Evolutionary conservation across 2,113 vertebrate species (phyloP).

Genomic region (Bolborhynchus lineola): DNA sequence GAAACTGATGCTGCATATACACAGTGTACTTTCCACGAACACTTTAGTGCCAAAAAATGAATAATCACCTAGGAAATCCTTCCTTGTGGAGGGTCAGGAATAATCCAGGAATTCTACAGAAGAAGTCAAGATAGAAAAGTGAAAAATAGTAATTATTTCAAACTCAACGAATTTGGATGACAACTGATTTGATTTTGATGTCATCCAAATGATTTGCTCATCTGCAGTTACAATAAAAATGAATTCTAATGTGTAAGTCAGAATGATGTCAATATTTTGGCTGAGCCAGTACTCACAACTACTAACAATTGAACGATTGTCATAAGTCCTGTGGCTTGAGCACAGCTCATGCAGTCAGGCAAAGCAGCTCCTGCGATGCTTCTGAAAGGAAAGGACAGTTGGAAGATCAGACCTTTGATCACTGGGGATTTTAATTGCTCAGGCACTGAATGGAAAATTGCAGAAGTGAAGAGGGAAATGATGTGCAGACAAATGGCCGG

Average conservation of each 20-base stretch:
- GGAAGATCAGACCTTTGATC: slow-evolving; percentile 51
- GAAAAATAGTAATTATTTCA: background rate
- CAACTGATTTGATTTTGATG: slow-evolving; percentile 16
- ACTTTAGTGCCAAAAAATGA: background rate
- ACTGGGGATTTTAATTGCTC: slow-evolving; percentile 55
- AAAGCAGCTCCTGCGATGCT: background rate
- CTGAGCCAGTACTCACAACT: background rate
- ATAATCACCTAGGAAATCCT: slow-evolving; percentile 4
- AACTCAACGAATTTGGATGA: background rate
- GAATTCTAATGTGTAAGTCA: slow-evolving; percentile 7
- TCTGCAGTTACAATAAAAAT: slow-evolving; percentile 15
- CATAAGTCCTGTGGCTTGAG: background rate
- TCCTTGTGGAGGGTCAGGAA: background rate
- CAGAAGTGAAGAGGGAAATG: slow-evolving; percentile 52
- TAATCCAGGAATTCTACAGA: background rate
- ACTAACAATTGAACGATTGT: slow-evolving; percentile 43
- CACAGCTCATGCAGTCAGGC: background rate
- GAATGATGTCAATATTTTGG: slow-evolving; percentile 59
- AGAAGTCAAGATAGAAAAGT: background rate
- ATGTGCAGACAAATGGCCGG: slow-evolving; percentile 38
- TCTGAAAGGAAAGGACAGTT: slow-evolving; percentile 49
- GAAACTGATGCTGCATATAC: background rate
- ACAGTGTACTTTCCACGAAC: background rate
- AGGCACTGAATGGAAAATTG: slow-evolving; percentile 50
- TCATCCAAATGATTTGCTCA: background rate